Percentiles rank a stretch among this genome's conserved stretches.
Evolutionary conservation across 1,140 invertebrate species (phyloP).

Genomic region (Hypothenemus hampei): DNA sequence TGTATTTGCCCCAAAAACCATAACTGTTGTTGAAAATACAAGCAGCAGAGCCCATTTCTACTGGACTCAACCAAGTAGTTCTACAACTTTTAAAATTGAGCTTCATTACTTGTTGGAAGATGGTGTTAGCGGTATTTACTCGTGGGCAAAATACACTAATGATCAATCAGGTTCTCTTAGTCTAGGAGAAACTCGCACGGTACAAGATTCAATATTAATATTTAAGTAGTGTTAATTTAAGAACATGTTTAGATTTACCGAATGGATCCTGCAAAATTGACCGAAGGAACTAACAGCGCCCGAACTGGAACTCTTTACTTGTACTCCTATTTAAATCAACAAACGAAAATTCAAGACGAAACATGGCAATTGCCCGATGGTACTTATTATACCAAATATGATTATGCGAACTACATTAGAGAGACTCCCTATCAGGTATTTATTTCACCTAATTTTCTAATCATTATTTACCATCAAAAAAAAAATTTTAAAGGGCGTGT

Average conservation of each 20-base stretch:
- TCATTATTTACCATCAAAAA: not conserved
- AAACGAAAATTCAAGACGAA: conserved; percentile 18
- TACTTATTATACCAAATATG: conserved; percentile 18
- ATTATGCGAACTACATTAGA: conserved; percentile 11
- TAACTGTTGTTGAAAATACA: conserved; percentile 3
- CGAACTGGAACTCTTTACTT: conserved; percentile 5
- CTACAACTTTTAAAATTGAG: conserved; percentile 1
- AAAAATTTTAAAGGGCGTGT: conserved; percentile 2
- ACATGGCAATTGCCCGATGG: conserved; percentile 15
- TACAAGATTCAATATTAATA: not conserved
- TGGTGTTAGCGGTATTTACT: conserved; percentile 13
- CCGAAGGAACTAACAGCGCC: conserved; percentile 6
- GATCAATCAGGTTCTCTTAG: not conserved
- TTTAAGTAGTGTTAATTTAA: not conserved
- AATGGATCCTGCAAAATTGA: conserved; percentile 1
- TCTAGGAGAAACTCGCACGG: conserved; percentile 13
- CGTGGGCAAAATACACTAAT: conserved; percentile 16
- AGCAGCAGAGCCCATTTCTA: conserved; percentile 9
- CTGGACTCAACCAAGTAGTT: conserved; percentile 4
- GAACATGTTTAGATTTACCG: conserved; percentile 3
- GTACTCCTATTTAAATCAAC: conserved; percentile 5
- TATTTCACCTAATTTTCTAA: not conserved
- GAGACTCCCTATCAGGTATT: conserved; percentile 14
- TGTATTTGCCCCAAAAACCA: not conserved
- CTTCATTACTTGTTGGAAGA: conserved; percentile 12